phyloP scores from a whole-genome alignment of 2,113 vertebrate species.

The Carlito syrichta region DNA sequence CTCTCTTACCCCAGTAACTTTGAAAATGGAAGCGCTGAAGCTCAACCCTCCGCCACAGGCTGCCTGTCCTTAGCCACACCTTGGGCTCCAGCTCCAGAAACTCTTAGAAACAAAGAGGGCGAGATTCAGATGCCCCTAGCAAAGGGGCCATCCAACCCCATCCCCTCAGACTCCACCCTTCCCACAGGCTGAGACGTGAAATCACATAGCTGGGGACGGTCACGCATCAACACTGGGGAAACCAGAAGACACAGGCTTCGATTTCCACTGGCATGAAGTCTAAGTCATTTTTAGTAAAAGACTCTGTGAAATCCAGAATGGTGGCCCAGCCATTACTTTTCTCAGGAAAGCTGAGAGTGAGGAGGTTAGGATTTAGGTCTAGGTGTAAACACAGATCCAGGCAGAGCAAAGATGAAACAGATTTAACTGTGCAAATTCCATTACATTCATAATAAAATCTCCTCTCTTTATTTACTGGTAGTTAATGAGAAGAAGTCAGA shows the following conservation, averaged over 20 bases:
- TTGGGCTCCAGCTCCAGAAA: neutral
- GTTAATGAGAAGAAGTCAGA: neutral
- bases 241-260: neutral
- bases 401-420: neutral
- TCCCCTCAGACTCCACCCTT: neutral
- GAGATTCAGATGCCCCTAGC: neutral
- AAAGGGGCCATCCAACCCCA: neutral
- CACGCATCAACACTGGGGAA: neutral
- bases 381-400: neutral
- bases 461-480: neutral
- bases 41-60: accelerated
- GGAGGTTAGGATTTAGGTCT: neutral
- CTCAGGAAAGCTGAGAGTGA: neutral
- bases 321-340: neutral
- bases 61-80: neutral
- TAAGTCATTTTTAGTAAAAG: neutral
- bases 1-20: neutral
- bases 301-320: neutral
- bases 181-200: neutral
- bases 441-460: neutral
- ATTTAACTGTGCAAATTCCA: neutral
- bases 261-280: neutral
- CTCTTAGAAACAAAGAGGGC: neutral
- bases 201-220: neutral
- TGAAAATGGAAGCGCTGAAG: neutral